phyloP scores from a whole-genome alignment of 2,888 invertebrate genomes.

The Drosophila eohydei region DNA sequence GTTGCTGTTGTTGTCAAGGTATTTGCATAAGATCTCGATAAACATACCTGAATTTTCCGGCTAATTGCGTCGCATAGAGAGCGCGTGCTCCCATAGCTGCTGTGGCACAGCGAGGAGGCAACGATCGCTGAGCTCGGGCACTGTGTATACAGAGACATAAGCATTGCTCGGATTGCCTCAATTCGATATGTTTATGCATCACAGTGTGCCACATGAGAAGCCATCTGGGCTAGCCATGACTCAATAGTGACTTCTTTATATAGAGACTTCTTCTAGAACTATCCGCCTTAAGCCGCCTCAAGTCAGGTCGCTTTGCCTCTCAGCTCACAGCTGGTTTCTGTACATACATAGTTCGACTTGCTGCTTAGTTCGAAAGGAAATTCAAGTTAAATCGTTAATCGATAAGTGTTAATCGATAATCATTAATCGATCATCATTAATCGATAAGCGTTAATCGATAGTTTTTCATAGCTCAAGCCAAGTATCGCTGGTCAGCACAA shows the following conservation, averaged over 20 bases:
- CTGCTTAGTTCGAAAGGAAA: too few relatives aligned
- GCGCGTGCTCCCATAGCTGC: not conserved
- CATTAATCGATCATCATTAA: not conserved
- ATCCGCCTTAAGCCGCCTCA: too few relatives aligned
- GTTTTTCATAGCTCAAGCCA: not conserved
- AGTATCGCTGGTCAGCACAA: not conserved
- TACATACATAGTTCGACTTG: too few relatives aligned
- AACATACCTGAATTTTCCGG: slow-evolving; percentile 4
- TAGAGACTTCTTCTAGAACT: too few relatives aligned
- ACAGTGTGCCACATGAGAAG: too few relatives aligned
- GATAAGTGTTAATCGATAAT: not conserved
- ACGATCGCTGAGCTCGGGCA: not conserved
- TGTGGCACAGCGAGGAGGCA: not conserved
- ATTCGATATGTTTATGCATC: too few relatives aligned
- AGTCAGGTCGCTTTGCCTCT: too few relatives aligned
- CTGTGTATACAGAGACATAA: not conserved
- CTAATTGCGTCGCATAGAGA: slow-evolving; percentile 7
- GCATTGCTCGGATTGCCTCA: not conserved
- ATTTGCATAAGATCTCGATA: slow-evolving; percentile 59
- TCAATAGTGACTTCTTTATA: too few relatives aligned
- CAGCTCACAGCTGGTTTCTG: too few relatives aligned
- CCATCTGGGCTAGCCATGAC: too few relatives aligned
- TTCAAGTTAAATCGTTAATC: too few relatives aligned
- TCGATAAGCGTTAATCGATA: not conserved
- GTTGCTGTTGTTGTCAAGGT: slow-evolving; percentile 18